A percentile compares a stretch with the other conserved stretches of the same genome.
These are phyloP conservation scores for Cephus spinipes DNA, from an alignment of 2,888 invertebrate species.

Conservation along the genomic window DNA sequence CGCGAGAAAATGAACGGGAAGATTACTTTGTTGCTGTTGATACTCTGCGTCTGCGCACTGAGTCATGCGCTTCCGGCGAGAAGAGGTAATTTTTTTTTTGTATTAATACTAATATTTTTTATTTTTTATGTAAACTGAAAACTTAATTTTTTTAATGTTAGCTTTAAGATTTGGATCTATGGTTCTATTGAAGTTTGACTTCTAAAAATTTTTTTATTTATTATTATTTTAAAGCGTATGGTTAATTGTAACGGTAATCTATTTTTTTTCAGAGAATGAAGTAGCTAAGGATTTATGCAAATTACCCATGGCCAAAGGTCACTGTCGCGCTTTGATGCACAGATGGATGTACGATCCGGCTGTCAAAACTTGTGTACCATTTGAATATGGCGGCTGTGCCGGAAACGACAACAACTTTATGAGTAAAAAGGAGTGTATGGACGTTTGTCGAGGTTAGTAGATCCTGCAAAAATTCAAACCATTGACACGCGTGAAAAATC, in stretches of 20 bases:
- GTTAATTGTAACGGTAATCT: neutral
- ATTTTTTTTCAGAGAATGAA: neutral
- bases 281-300: conserved; percentile 10
- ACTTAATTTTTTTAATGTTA: too few species aligned
- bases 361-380: conserved; percentile 39
- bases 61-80: neutral
- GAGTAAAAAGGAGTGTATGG: conserved; percentile 41
- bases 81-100: neutral
- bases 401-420: conserved; percentile 50
- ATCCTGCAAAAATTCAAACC: neutral
- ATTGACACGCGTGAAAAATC: neutral
- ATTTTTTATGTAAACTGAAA: neutral
- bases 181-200: too few species aligned
- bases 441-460: conserved; percentile 40
- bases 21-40: neutral
- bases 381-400: conserved; percentile 50
- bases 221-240: too few species aligned
- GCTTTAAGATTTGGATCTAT: too few species aligned
- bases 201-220: too few species aligned
- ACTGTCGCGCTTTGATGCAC: conserved; percentile 35
- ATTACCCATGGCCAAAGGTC: conserved; percentile 24
- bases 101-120: neutral
- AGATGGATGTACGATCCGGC: conserved; percentile 44
- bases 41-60: neutral
- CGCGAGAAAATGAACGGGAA: neutral